Conservation (phyloP, 2,113 vertebrate species). For the Saccopteryx leptura region DNA sequence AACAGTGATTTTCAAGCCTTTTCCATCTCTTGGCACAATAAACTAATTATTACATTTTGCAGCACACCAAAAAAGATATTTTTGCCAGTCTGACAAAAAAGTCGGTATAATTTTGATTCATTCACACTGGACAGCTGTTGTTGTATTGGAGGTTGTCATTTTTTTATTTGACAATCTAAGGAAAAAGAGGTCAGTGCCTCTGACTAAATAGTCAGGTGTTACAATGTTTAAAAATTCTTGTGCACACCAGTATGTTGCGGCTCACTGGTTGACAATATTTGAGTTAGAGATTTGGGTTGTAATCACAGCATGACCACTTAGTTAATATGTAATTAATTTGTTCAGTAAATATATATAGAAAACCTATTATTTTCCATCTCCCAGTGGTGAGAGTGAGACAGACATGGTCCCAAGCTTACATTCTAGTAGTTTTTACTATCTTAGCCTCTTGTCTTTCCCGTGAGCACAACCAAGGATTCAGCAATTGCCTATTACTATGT, state of each 20-base stretch:
- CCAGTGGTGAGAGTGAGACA: neutral
- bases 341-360: neutral
- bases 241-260: no score
- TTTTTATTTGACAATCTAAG: neutral
- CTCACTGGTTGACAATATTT: neutral
- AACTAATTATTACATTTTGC: neutral
- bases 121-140: neutral
- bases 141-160: neutral
- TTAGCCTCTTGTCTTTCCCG: neutral
- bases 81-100: neutral
- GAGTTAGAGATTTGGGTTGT: neutral
- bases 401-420: neutral
- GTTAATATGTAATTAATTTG: constrained; percentile 4
- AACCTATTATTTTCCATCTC: neutral
- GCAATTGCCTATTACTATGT: neutral
- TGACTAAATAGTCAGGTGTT: neutral
- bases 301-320: neutral
- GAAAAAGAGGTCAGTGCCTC: neutral
- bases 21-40: neutral
- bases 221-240: neutral
- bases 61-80: neutral
- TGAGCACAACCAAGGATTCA: neutral
- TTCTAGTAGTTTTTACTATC: neutral
- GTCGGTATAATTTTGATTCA: neutral
- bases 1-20: neutral